A percentile compares a stretch with the other conserved stretches of the same genome.
phyloP scores from a whole-genome alignment of 1,140 invertebrate genomes.

The Rhopalosiphum maidis region DNA sequence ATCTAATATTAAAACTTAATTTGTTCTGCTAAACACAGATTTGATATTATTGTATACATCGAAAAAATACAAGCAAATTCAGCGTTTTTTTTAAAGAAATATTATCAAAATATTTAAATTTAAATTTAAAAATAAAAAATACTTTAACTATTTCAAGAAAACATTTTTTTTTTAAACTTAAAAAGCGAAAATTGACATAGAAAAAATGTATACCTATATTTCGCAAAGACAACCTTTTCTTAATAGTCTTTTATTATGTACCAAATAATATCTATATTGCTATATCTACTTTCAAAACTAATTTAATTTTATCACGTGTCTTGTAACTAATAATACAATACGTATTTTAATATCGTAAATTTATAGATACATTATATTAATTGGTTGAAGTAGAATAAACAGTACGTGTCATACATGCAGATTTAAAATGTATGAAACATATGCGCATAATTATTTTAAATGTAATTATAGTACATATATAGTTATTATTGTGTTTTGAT shows the following conservation, averaged over 20 bases:
- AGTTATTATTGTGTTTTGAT: not conserved
- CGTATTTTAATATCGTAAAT: not conserved
- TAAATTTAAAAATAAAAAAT: not conserved
- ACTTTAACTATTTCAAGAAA: not conserved
- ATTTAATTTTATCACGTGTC: not conserved
- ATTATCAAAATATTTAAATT: not conserved
- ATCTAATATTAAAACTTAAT: not conserved
- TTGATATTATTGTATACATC: not conserved
- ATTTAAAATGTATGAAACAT: not conserved
- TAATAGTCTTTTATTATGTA: not conserved
- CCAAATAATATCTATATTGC: not conserved
- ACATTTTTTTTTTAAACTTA: no score
- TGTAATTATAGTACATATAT: not conserved
- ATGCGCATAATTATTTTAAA: not conserved
- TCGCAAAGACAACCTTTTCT: not conserved
- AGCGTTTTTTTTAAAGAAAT: not conserved
- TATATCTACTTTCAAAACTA: not conserved
- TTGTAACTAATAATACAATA: not conserved
- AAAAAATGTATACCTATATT: not conserved
- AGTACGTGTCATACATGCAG: not conserved
- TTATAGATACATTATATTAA: not conserved
- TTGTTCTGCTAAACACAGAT: not conserved
- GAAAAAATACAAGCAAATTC: not conserved
- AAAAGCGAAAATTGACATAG: no score
- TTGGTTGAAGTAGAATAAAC: not conserved